phyloP scores from a whole-genome alignment of 2,888 invertebrate species.

The Diadromus collaris region DNA sequence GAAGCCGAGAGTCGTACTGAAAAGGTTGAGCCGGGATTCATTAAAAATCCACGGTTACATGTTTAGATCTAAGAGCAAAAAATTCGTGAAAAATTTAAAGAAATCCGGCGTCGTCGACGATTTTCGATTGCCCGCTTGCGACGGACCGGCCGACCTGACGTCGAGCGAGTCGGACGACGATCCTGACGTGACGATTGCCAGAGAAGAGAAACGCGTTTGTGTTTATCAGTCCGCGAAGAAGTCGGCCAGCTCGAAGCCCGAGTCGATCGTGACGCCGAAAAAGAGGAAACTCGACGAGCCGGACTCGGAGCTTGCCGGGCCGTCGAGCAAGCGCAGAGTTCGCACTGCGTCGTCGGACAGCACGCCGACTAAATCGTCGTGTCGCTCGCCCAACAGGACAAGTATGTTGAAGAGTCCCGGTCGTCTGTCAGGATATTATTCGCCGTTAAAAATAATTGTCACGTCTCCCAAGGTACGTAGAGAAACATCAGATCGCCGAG shows the following conservation, averaged over 20 bases:
- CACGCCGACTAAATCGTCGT: conserved; percentile 57
- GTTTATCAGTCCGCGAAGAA: conserved; percentile 64
- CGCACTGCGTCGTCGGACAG: conserved; percentile 35
- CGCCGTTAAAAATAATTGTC: conserved; percentile 74
- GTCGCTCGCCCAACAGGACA: conserved; percentile 62
- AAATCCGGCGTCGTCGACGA: conserved; percentile 22
- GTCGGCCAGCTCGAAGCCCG: conserved; percentile 23
- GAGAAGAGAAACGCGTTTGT: conserved; percentile 71
- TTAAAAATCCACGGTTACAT: conserved; percentile 50
- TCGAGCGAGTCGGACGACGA: conserved; percentile 68
- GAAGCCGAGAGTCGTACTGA: conserved; percentile 58
- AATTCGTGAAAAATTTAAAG: conserved; percentile 32
- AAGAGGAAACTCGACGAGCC: conserved; percentile 66
- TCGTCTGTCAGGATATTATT: conserved; percentile 70
- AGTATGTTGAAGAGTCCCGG: conserved; percentile 69
- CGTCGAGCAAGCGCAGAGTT: conserved; percentile 57
- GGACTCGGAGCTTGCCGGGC: not conserved
- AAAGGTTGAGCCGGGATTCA: conserved; percentile 50
- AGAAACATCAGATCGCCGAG: conserved; percentile 48
- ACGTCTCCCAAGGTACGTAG: conserved; percentile 71
- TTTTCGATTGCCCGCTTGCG: conserved; percentile 62
- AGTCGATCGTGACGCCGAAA: conserved; percentile 60
- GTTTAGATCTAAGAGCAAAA: conserved; percentile 20
- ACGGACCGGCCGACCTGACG: conserved; percentile 70
- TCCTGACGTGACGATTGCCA: conserved; percentile 68